Base-by-base conservation (phyloP, 2,888 invertebrate species). In the Prosopocoilus inquinatus region DNA sequence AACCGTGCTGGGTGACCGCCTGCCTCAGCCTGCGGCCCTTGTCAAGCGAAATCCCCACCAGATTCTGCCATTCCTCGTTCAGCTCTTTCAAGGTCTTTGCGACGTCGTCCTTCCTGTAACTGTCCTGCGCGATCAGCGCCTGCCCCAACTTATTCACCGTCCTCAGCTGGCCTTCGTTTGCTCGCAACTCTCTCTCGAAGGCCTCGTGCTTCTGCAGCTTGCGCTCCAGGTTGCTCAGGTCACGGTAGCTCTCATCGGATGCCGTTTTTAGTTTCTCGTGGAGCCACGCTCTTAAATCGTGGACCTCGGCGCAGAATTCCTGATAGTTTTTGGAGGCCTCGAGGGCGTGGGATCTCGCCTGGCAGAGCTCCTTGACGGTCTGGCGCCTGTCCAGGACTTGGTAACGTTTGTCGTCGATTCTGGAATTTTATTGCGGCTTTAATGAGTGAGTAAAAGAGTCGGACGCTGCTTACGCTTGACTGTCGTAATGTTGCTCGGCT, bases 181-280 rank as follows among this genome's bases (percentile, higher is more conserved):
- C 94, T 46, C 92, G 85, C 13, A 99, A 78, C 73, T 99, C 98
- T 1, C 96, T 82, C 70, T 97, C 96, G 72, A 98, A 97, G 0
- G 97, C 96, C 75, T 96, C 94, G 72, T 99, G 98, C 71, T 96
- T 96, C 77, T 96, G 95, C 1, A 96, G 78, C 73, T 96, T 96
- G 1, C 95, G 83, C 63, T 95, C 94, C 11, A 95, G 77, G 74
- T 97, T 96, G 38, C 85, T 88, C 12, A 96, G 79, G 70, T 96
- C 96, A 12, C 94, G 81, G 76, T 96, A 96, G 58, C 90, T 94
- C 75, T 96, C 95, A 68, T 97, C 96, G 1, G 89, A 87, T 0
- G 96, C 96, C 0, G 93, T 91, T 71, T 90, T 88, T 49, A 90
- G 85, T 78, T 98, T 98, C 70, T 96, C 96, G 16, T 87, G 83